These are phyloP conservation scores for Halcyon senegalensis DNA, from an alignment of 2,113 vertebrate genomes.

Conservation along the genomic window DNA sequence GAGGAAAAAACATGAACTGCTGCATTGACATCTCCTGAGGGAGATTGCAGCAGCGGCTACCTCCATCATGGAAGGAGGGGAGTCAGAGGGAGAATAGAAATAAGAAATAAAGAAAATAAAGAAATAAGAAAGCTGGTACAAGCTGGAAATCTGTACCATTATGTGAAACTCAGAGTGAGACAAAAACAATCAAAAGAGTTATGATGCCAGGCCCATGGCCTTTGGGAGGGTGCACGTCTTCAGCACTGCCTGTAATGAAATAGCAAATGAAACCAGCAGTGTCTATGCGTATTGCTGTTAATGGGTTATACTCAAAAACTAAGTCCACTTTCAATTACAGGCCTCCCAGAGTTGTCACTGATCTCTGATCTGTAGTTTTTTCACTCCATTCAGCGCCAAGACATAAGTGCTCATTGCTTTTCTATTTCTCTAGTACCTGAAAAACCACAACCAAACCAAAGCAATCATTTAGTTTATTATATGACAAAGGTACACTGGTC, in stretches of 20 bases:
- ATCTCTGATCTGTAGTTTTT: background rate
- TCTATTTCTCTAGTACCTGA: slow-evolving; percentile 9
- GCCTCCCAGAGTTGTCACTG: background rate
- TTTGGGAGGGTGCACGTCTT: background rate
- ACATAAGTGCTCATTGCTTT: background rate
- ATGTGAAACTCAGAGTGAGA: background rate
- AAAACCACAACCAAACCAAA: slow-evolving; percentile 20
- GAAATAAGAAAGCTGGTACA: background rate
- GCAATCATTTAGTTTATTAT: slow-evolving; percentile 37
- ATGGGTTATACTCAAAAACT: background rate
- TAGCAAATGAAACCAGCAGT: background rate
- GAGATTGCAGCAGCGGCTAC: background rate
- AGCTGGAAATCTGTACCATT: background rate
- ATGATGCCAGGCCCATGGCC: background rate
- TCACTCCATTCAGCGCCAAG: background rate
- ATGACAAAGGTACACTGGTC: background rate
- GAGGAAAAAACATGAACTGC: background rate
- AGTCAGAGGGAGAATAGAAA: background rate
- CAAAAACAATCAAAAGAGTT: background rate
- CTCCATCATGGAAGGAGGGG: background rate
- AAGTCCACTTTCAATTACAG: background rate
- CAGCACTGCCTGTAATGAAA: background rate
- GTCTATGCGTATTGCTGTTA: background rate
- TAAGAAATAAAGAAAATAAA: background rate
- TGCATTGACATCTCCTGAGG: background rate